Base-by-base conservation (phyloP, 2,797 vertebrate species). In the Oreonectes daqikongensis region DNA sequence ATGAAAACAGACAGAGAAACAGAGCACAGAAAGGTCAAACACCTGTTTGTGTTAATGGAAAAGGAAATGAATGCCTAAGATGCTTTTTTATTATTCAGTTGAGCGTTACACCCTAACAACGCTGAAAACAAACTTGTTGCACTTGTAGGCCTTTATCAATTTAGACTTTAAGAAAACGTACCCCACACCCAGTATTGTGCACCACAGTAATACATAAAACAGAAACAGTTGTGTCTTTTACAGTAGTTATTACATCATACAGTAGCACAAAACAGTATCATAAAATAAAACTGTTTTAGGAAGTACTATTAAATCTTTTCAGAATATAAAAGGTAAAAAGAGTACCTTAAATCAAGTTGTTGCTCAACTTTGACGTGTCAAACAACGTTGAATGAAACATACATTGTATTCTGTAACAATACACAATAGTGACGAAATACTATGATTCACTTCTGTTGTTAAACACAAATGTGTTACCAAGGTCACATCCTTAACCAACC, bases 11-110 rank as follows among this genome's bases (percentile, higher is more conserved):
- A 32, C 28, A 52, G 52, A 28, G 26, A 57, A 28, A 17, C 20
- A n/a, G 26, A 11, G 63, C 26, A 26, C 28, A 50, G 9, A 17
- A 32, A 28, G 60, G 61, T 46, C 4, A 40, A 42, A 20, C 70
- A 66, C 48, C 72, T 79, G 64, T 75, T 72, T 14, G 61, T 67
- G n/a, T 74, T 40, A 60, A 50, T 78, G 75, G 61, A 67, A 70
- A 69, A 30, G 69, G 75, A 73, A 73, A 67, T 32, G 65, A 72
- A 64, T 53, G 32, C 66, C 70, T 69, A 72, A 79, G 55, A 74
- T 57, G 5, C 64, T 42, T 68, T 55, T 44, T 38, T 35, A 35
- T 42, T 61, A 30, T 69, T 53, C 44, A 32, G 48, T 63, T 40
- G 32, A 72, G 40, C 52, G 70, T 42, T 10, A 26, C 11, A 57